Percentiles rank a stretch among this genome's conserved stretches.
Conservation (phyloP, 2,113 vertebrate genomes). For the Hassar affinis region DNA sequence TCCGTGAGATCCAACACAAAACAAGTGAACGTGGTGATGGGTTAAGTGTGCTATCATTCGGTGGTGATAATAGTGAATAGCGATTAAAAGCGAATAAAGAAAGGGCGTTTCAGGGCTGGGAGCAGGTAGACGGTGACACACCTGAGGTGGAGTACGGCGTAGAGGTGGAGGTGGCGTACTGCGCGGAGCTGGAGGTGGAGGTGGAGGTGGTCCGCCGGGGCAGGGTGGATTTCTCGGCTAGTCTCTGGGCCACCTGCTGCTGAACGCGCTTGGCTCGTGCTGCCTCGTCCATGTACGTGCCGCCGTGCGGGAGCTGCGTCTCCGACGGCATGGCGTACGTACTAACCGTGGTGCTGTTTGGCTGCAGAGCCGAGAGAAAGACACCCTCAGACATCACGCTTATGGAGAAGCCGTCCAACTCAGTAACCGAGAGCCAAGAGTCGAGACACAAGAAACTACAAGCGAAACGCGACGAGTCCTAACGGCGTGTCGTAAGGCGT, state of each 20-base stretch:
- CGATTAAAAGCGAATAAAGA: background rate
- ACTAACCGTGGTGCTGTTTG: constrained; percentile 63
- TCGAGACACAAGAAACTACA: background rate
- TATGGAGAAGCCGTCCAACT: constrained; percentile 22
- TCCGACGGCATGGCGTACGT: constrained; percentile 71
- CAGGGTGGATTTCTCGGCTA: constrained; percentile 69
- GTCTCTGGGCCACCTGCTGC: constrained; percentile 71
- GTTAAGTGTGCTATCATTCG: too few relatives aligned
- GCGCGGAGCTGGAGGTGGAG: background rate
- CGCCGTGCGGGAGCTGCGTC: constrained; percentile 54
- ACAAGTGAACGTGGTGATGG: too few relatives aligned
- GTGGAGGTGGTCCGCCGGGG: constrained; percentile 59
- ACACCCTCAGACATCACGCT: constrained; percentile 54
- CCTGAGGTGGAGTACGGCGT: constrained; percentile 66
- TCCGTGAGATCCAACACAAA: background rate
- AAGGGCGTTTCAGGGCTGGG: constrained; percentile 14
- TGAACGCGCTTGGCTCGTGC: constrained; percentile 64
- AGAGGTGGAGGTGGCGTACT: constrained; percentile 47
- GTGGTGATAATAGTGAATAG: background rate
- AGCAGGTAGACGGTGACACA: constrained; percentile 45
- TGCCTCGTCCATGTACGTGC: constrained; percentile 50
- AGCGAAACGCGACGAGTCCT: background rate
- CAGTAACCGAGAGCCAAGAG: background rate
- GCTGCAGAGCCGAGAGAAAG: constrained; percentile 71
- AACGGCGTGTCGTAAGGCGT: background rate